phyloP scores from a whole-genome alignment of 2,797 vertebrate genomes.

The Eospalax fontanierii region DNA sequence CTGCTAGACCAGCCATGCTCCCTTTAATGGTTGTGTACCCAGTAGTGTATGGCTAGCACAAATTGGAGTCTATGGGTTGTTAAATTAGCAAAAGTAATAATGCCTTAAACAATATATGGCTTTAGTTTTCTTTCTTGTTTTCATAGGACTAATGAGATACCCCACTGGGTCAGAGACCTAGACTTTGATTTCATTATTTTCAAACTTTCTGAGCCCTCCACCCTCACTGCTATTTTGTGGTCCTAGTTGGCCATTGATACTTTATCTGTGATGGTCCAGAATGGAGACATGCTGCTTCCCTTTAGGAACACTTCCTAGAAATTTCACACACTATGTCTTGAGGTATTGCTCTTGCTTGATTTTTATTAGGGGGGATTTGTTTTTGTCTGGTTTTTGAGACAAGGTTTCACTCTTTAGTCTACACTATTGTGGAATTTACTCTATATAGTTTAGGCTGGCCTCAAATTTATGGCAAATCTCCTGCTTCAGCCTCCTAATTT shows the following conservation, averaged over 20 bases:
- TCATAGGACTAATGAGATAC: neutral
- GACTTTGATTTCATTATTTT: constrained; percentile 40
- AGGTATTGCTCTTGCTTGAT: neutral
- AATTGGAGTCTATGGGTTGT: too few species aligned
- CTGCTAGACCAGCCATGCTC: too few species aligned
- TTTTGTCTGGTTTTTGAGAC: neutral
- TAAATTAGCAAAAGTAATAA: neutral
- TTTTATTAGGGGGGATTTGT: neutral
- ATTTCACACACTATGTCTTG: neutral
- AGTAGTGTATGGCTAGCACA: too few species aligned
- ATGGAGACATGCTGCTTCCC: neutral
- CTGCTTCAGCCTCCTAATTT: neutral
- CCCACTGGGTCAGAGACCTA: neutral
- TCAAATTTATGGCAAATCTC: neutral
- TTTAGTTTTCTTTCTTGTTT: constrained; percentile 34
- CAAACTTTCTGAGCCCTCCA: neutral
- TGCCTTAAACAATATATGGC: constrained; percentile 33
- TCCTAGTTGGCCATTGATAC: neutral
- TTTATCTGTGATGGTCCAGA: constrained; percentile 25
- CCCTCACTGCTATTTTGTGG: neutral
- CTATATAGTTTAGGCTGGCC: neutral
- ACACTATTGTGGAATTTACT: neutral
- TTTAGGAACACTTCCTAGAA: neutral
- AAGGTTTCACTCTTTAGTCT: neutral
- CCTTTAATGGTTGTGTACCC: too few species aligned